These are phyloP conservation scores for Phenganax marumi DNA, from an alignment of 92 coral and sea anemone genomes.

Conservation along the genomic window DNA sequence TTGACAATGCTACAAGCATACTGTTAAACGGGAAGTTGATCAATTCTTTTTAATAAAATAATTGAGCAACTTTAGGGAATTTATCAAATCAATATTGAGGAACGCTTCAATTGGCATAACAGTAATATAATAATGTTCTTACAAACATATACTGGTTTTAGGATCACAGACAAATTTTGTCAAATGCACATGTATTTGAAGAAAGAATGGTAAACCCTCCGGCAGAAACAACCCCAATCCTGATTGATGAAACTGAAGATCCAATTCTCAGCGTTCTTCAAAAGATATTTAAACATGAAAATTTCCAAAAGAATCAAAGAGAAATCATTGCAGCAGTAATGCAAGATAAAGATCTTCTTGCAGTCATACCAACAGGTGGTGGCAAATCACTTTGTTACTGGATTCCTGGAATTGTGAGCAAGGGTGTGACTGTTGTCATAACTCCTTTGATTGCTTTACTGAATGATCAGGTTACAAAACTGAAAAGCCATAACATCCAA, in stretches of 20 bases:
- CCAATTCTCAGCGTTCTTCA: neutral
- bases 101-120: too few relatives aligned
- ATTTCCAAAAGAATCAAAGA: neutral
- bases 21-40: too few relatives aligned
- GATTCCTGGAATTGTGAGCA: neutral
- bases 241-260: neutral
- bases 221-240: neutral
- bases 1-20: too few relatives aligned
- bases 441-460: neutral
- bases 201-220: neutral
- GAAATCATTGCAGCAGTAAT: neutral
- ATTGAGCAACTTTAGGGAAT: too few relatives aligned
- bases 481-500: neutral
- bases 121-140: too few relatives aligned
- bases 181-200: neutral
- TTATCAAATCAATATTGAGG: too few relatives aligned
- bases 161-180: neutral
- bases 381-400: neutral
- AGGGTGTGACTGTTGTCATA: conserved; percentile 2
- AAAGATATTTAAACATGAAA: neutral
- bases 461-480: neutral
- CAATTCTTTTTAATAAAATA: too few relatives aligned
- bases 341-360: neutral
- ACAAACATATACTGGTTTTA: neutral
- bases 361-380: conserved; percentile 10